Base-by-base conservation (phyloP, 1,140 invertebrate species). In the Oncopeltus fasciatus region DNA sequence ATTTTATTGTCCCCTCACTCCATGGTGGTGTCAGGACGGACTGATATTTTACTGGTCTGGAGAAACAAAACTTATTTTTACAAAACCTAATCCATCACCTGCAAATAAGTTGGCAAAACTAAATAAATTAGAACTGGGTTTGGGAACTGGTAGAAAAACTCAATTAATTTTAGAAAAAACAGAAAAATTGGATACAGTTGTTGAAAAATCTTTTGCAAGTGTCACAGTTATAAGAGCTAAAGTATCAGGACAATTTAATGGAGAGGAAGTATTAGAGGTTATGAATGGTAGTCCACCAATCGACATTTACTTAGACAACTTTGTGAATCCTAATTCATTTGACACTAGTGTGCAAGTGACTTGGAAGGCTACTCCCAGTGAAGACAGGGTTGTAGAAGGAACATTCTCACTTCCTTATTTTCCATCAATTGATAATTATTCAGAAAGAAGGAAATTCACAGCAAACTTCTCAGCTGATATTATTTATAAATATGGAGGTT, bases 1-100 rank as follows among this genome's bases (percentile, higher is more conserved):
- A 44, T 64, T 66, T 46, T 66, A 57, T 43, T 66, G 65, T 31
- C 60, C 63, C 12, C 12, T 66, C 14, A 51, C 60, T 16, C 65
- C 65, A 8, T 66, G 63, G 43, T 58, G 63, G 56, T 66, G 65
- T 49, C 44, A 53, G 28, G 59, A 66, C 20, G 46, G 43, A 5
- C 61, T 33, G 24, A 24, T 63, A 12, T 66, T 64, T 57, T 59
- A 59, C 18, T 66, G 62, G 62, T 59, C 29, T 44, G 65, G 65
- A 20, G 62, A 61, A 49, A 51, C 53, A 8, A 57, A 64, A 29
- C 24, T 66, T 20, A 57, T 29, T 5, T 61, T 64, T 33, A 63
- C 27, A 24, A 60, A 58, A n/a, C 62, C 65, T n/a, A 43, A 11
- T 26, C 27, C 27, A 18, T 24, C 27, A 12, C n/a, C n/a, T n/a